A percentile compares a stretch with the other conserved stretches of the same genome.
phyloP scores from a whole-genome alignment of 2,888 invertebrate species.

The Drymonia ruficornis region DNA sequence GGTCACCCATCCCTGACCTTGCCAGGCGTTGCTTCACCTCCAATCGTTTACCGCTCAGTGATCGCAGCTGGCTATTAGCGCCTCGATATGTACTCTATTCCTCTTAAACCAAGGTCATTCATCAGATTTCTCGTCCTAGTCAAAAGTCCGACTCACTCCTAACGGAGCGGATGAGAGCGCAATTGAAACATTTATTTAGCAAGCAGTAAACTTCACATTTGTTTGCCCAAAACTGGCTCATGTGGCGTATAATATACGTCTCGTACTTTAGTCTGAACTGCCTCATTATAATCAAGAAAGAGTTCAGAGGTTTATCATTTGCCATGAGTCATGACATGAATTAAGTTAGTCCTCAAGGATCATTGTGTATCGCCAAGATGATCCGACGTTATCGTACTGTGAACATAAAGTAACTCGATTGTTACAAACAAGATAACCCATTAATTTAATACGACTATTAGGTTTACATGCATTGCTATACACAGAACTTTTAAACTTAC shows the following conservation, averaged over 20 bases:
- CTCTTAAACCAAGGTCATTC: not conserved
- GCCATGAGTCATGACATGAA: not conserved
- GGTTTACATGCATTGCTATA: not conserved
- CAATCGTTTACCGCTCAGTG: too few relatives aligned
- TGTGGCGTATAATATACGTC: too few relatives aligned
- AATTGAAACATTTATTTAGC: not conserved
- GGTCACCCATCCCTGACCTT: too few relatives aligned
- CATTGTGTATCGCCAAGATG: not conserved
- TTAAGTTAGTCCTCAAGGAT: not conserved
- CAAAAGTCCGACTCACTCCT: too few relatives aligned
- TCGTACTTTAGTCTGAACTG: too few relatives aligned
- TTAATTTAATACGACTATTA: not conserved
- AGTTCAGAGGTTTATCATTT: not conserved
- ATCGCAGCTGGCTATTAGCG: too few relatives aligned
- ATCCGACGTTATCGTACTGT: not conserved
- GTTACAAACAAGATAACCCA: constrained; percentile 1
- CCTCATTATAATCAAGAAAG: not conserved
- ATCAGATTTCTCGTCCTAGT: not conserved
- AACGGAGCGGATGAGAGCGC: not conserved
- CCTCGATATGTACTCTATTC: not conserved
- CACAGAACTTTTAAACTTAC: not conserved
- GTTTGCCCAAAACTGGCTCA: too few relatives aligned
- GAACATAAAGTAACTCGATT: not conserved
- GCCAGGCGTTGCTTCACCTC: too few relatives aligned
- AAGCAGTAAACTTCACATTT: too few relatives aligned